These are phyloP conservation scores for Drosophila merina DNA, from an alignment of 2,888 invertebrate genomes.

Conservation along the genomic window DNA sequence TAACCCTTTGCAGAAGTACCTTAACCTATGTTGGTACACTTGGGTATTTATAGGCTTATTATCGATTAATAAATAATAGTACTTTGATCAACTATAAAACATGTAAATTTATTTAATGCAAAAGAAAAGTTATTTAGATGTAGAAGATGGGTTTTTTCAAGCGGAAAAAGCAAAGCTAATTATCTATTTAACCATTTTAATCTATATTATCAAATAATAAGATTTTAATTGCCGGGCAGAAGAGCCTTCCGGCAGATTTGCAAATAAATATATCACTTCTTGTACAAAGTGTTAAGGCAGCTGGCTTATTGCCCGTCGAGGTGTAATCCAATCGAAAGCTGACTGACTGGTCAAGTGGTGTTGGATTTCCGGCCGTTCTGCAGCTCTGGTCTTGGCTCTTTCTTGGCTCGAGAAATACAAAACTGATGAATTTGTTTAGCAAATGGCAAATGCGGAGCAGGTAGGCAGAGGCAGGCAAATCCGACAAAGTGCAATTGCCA, in stretches of 20 bases:
- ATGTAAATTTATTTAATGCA: too few relatives aligned
- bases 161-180: background rate
- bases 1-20: slow-evolving; percentile 10
- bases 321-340: slow-evolving; percentile 64
- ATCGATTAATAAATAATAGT: too few relatives aligned
- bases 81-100: too few relatives aligned
- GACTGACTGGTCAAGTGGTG: slow-evolving; percentile 43
- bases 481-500: slow-evolving; percentile 69
- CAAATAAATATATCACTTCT: background rate
- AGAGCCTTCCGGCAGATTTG: slow-evolving; percentile 1
- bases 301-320: slow-evolving; percentile 19
- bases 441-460: slow-evolving; percentile 45
- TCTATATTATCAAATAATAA: background rate
- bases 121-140: too few relatives aligned
- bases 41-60: background rate
- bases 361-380: slow-evolving; percentile 55
- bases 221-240: background rate
- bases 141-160: too few relatives aligned
- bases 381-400: background rate
- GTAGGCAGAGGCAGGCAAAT: slow-evolving; percentile 37
- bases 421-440: slow-evolving; percentile 66
- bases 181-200: background rate
- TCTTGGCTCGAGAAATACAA: slow-evolving; percentile 24
- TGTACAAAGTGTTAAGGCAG: slow-evolving; percentile 21
- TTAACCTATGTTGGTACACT: background rate